Evolutionary conservation across 2,113 vertebrate genomes (phyloP).

Genomic region (Asarcornis scutulata): DNA sequence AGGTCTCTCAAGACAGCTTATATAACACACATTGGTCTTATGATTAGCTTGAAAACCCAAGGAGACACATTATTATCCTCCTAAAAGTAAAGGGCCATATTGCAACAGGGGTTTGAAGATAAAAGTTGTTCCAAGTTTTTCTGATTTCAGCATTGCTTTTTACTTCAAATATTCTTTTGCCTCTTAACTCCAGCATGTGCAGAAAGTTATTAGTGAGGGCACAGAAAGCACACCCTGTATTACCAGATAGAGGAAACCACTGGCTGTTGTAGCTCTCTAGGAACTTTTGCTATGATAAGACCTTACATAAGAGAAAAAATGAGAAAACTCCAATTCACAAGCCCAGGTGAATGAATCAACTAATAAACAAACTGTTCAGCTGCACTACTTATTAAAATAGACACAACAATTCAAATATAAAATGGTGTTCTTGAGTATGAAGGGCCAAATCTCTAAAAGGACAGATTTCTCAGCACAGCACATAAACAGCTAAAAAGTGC

Average conservation of each 20-base stretch:
- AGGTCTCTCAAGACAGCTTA: constrained; percentile 58
- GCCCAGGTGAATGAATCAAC: background rate
- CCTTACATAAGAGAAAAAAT: background rate
- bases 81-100: constrained; percentile 27
- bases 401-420: background rate
- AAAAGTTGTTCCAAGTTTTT: background rate
- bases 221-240: background rate
- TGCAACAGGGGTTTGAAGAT: constrained; percentile 6
- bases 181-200: background rate
- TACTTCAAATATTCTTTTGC: background rate
- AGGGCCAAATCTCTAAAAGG: background rate
- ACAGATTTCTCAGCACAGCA: background rate
- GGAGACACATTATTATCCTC: constrained; percentile 36
- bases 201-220: background rate
- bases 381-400: background rate
- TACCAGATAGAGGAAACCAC: background rate
- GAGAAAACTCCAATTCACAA: background rate
- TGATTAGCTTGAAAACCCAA: constrained; percentile 45
- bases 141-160: background rate
- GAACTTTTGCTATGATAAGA: background rate
- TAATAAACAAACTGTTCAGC: background rate
- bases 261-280: background rate
- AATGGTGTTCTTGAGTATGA: background rate
- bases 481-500: background rate
- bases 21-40: constrained; percentile 16